These are phyloP conservation scores for Nomada ruficornis DNA, from an alignment of 2,888 invertebrate species.

Conservation along the genomic window DNA sequence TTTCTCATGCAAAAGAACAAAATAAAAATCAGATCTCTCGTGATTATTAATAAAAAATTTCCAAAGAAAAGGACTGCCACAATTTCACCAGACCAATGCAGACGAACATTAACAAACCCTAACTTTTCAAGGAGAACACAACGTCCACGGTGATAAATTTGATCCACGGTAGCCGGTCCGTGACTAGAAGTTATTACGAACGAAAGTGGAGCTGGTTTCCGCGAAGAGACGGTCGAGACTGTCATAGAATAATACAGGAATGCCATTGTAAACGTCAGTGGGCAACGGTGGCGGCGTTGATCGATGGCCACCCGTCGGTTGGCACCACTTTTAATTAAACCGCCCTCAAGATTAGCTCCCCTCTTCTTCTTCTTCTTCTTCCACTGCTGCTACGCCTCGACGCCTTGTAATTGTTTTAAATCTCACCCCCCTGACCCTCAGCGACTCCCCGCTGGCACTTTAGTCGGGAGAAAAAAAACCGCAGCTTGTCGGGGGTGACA, in stretches of 20 bases:
- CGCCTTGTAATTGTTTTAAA: constrained; percentile 84
- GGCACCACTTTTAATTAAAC: constrained; percentile 84
- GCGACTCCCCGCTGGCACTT: constrained; percentile 72
- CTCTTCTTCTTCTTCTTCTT: constrained; percentile 65
- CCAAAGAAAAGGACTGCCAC: too few species aligned
- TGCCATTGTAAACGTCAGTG: constrained; percentile 69
- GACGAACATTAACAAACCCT: too few species aligned
- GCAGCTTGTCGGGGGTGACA: constrained; percentile 81
- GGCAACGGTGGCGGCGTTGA: constrained; percentile 78
- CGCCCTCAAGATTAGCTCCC: constrained; percentile 84
- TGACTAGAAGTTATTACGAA: constrained; percentile 60
- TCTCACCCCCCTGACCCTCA: constrained; percentile 75
- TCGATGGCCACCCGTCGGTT: constrained; percentile 84
- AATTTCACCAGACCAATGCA: too few species aligned
- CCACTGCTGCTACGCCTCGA: constrained; percentile 45
- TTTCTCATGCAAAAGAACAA: too few species aligned
- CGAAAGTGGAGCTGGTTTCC: constrained; percentile 38
- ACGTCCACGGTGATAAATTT: constrained; percentile 31
- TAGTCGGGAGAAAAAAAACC: constrained; percentile 77
- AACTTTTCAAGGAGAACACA: neutral
- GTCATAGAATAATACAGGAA: constrained; percentile 65
- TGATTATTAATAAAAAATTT: too few species aligned
- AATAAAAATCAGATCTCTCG: too few species aligned
- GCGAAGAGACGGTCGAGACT: constrained; percentile 35
- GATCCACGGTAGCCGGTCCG: constrained; percentile 43